Conservation (phyloP, 2,797 vertebrate species). For the Scyliorhinus canicula region DNA sequence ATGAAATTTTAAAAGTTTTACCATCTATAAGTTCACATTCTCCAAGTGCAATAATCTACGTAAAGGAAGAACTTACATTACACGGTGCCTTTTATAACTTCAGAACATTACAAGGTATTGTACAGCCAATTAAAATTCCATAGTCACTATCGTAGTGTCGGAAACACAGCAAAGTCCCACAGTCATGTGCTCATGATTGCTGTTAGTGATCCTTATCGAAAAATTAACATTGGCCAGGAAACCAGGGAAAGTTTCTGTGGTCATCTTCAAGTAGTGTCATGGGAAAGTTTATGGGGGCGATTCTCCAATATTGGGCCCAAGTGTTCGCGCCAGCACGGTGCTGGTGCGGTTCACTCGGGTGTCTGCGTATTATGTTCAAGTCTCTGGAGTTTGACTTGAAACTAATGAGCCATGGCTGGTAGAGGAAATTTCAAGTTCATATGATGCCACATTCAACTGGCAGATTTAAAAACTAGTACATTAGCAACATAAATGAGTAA, state of each 20-base stretch:
- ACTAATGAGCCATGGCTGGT: not conserved
- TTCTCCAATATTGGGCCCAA: too few species aligned
- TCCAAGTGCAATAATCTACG: not conserved
- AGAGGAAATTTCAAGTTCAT: not conserved
- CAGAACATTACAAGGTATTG: too few species aligned
- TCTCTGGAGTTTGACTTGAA: not conserved
- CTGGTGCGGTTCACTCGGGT: too few species aligned
- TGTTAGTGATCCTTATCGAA: not conserved
- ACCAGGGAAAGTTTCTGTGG: not conserved
- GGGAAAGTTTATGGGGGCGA: too few species aligned
- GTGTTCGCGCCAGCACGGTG: too few species aligned
- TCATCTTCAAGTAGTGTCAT: not conserved
- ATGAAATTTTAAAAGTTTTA: not conserved
- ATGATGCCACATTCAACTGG: not conserved
- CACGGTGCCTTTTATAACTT: not conserved
- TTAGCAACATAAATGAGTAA: not conserved
- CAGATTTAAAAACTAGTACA: not conserved
- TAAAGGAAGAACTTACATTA: not conserved
- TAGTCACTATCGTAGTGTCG: not conserved
- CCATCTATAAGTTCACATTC: not conserved
- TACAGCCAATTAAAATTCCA: not conserved
- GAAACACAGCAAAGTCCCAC: not conserved
- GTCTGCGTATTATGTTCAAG: not conserved
- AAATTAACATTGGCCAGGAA: not conserved
- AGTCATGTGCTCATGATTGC: not conserved